Evolutionary conservation across 2,888 invertebrate species (phyloP), one percentile per base, ranked within the genome.

Genomic region (Himalopsyche japonica): DNA sequence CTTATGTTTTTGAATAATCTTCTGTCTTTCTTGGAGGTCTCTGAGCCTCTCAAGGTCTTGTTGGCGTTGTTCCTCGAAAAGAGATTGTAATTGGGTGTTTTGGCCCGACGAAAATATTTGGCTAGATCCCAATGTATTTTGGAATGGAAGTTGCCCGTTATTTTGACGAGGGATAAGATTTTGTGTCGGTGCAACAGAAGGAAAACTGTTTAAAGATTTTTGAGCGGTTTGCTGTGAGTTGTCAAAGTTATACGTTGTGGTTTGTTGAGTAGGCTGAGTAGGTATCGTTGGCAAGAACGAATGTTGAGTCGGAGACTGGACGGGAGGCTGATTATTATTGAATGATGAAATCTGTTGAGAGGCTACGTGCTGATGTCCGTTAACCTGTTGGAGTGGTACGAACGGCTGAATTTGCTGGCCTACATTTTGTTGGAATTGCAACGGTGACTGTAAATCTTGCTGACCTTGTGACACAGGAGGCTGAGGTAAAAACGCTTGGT

Each of bases 1-100:
- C 88, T 96, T 96, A 87, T 95, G 95, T 88, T 95, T 95, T 87
- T 95, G 95, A 85, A 95, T 95, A 5, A 95, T 93, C 86, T 94
- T 93, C 88, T 95, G 95, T 87, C 95, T 93, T 87, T 96, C 95
- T 87, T 94, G 93, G 78, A 95, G 93, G 87, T 96, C 95, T 87
- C 94, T 94, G 1, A 95, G 89, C 84, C 93, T 91, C 88, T 95
- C 94, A 79, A 92, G 88, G 87, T 92, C 92, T 87, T 95, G 93
- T 88, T 95, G 93, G n/a, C 93, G 92, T 87, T 94, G 93, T 86
- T 93, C 93, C 87, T 94, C 93, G 84, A 92, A 91, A 87, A 92
- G 93, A n/a, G 92, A 92, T 87, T 93, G 93, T 8, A 93, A 91
- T 89, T 93, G 94, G 82, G 90, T 90, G 86, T 91, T 91, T 89